These are phyloP conservation scores for Phrynocephalus guinanensis DNA, from an alignment of 2,797 vertebrate genomes.

Conservation along the genomic window DNA sequence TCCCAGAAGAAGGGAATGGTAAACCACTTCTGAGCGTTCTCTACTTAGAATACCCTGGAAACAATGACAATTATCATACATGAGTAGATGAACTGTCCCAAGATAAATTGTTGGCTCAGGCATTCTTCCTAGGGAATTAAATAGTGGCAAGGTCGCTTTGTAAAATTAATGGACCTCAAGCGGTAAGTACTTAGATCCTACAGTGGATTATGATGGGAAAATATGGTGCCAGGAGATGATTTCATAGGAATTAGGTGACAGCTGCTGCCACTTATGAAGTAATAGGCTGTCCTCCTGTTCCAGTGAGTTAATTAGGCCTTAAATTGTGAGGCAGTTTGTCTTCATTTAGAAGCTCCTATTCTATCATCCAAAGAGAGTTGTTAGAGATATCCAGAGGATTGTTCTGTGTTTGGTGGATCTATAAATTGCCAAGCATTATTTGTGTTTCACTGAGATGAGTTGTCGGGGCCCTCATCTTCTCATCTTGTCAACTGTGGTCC, in stretches of 20 bases:
- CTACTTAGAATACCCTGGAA: too few species aligned
- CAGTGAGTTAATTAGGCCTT: background rate
- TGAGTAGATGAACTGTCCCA: background rate
- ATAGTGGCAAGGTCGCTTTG: background rate
- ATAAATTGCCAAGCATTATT: slow-evolving; percentile 1
- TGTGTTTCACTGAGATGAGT: background rate
- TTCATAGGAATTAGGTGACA: background rate
- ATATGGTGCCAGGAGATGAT: background rate
- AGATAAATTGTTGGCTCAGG: background rate
- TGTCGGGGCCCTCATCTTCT: background rate
- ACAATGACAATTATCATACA: background rate
- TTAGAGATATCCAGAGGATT: background rate
- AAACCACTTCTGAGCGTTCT: too few species aligned
- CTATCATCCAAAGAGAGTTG: background rate
- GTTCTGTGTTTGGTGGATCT: slow-evolving; percentile 6
- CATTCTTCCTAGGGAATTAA: background rate
- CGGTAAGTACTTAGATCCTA: background rate
- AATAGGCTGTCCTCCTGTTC: background rate
- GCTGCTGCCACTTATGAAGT: background rate
- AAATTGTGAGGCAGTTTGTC: background rate
- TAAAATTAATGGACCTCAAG: background rate
- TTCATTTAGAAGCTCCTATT: slow-evolving; percentile 12
- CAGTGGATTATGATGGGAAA: background rate
- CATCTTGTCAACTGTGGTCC: background rate
- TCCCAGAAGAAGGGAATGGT: too few species aligned